Evolutionary conservation across 2,113 vertebrate species (phyloP), one percentile per base, ranked within the genome.

Genomic region (Prochilodus magdalenae): DNA sequence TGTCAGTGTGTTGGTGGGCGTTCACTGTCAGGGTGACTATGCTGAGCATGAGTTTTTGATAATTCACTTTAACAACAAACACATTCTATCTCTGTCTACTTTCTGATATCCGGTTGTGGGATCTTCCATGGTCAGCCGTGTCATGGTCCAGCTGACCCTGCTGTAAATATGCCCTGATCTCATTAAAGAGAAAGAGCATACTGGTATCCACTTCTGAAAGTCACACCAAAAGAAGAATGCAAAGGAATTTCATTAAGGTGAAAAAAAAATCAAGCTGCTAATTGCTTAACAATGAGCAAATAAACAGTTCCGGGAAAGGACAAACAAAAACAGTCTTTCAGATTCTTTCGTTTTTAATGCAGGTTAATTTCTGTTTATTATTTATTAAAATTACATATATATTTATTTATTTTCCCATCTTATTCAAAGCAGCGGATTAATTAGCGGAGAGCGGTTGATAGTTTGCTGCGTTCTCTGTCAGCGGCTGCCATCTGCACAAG

Each of bases 401-500:
- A 7, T 44, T 49, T 44, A 13, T 67, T 27, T 30, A 63, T 36
- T 51, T 87, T 88, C 75, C 62, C 83, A 72, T 73, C 83, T 83
- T 75, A 87, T 84, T 89, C 86, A 87, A 87, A 86, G 85, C 71
- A 69, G 83, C 90, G 87, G 83, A 89, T 90, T 92, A 93, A 92
- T 93, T 92, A 90, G 88, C 86, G 62, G 72, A 36, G 77, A 83
- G 80, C 87, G 80, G 82, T 84, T 89, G 90, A 91, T 87, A 83
- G 82, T 87, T 84, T 75, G 88, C 86, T 84, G 87, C 87, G 75
- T 84, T 89, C 74, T 89, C 86, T 90, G 90, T 92, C 89, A 90
- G 85, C 85, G 88, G 89, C 86, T 71, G 79, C 90, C 91, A 93
- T 93, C 92, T 92, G 90, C 66, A 90, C 84, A 60, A 76, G 81